Base-by-base conservation (phyloP, 2,797 vertebrate genomes). In the Ispidina picta region DNA sequence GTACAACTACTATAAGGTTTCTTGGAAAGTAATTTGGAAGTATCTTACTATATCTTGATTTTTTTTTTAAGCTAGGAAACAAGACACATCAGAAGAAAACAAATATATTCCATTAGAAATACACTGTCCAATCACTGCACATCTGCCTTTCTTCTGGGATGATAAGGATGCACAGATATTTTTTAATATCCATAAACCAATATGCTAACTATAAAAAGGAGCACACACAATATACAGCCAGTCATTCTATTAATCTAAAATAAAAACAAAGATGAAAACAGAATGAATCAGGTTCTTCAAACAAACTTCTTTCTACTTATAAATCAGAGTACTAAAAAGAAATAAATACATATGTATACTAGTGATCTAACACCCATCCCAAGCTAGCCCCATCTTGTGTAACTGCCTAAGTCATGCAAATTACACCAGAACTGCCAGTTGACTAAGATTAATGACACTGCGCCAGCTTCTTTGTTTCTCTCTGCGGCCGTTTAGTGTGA, bases 391-490 rank as follows among this genome's bases (percentile, higher is more conserved):
- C 98, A 98, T 98, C 98, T 98, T 98, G 98, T 98, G 98, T 98
- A 98, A 98, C 98, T 98, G 98, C 98, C 98, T 98, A 98, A 98
- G 98, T 99, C 99, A 99, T 99, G 99, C 99, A 99, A 99, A 99
- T 99, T 98, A 98, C 98, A 98, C 98, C 98, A 98, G 97, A 98
- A 98, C 98, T 98, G 98, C 98, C 98, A 98, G 98, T 99, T 99
- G 99, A 99, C 99, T 98, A 98, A 99, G 99, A 99, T 99, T 99
- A 99, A 99, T 99, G 99, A 99, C 98, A 98, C 98, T 98, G 97
- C 98, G 98, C 98, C 98, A 98, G 98, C 97, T 98, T 98, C 98
- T 99, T 99, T 99, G 99, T 99, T 99, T 99, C 98, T 98, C 97
- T 98, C 97, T 98, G 98, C 97, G 98, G 98, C 98, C 98, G 97